phyloP scores from a whole-genome alignment of 2,888 invertebrate species.

The Lepeophtheirus nordmannii region DNA sequence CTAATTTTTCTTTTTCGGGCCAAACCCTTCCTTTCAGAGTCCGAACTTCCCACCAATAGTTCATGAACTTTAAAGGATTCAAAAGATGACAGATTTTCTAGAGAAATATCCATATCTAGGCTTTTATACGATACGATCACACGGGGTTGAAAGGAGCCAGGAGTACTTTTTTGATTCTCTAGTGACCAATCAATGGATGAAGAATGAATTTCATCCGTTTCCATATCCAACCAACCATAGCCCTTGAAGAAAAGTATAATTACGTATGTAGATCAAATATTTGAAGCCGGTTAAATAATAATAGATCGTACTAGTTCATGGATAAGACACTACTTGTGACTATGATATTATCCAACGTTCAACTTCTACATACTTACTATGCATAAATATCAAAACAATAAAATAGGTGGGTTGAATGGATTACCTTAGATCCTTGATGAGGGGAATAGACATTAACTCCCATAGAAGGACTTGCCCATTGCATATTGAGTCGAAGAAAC shows the following conservation, averaged over 20 bases:
- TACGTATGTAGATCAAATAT: not conserved
- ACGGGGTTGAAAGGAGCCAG: conserved; percentile 11
- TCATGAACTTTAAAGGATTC: conserved; percentile 4
- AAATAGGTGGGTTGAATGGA: too few species aligned
- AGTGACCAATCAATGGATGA: conserved; percentile 1
- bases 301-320: too few species aligned
- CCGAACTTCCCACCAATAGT: not conserved
- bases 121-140: not conserved
- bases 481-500: conserved; percentile 9
- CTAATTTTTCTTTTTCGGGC: not conserved
- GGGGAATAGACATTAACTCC: not conserved
- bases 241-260: not conserved
- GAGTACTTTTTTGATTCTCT: not conserved
- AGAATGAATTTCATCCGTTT: not conserved
- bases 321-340: too few species aligned
- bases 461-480: conserved; percentile 4
- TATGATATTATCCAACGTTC: too few species aligned
- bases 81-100: not conserved
- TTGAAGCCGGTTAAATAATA: too few species aligned
- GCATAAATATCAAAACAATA: too few species aligned
- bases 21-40: not conserved
- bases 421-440: not conserved
- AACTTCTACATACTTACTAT: too few species aligned
- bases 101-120: not conserved
- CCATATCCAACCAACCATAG: conserved; percentile 2